These are phyloP conservation scores for Galerucella nymphaeae DNA, from an alignment of 2,888 invertebrate genomes.

Conservation along the genomic window DNA sequence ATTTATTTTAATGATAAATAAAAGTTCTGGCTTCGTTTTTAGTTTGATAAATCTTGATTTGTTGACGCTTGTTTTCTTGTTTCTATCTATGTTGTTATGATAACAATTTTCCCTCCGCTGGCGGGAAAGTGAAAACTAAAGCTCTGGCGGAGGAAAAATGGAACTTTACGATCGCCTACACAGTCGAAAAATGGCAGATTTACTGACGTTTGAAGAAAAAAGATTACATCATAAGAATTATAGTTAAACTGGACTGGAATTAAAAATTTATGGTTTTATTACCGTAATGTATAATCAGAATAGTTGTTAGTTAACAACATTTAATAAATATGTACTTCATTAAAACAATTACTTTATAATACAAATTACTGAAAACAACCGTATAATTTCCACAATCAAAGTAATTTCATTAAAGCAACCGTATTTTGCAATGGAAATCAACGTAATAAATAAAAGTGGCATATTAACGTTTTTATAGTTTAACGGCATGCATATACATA, in stretches of 20 bases:
- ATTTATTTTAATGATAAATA: no score
- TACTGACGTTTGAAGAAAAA: no score
- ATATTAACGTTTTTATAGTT: constrained; percentile 42
- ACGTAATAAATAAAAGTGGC: constrained; percentile 38
- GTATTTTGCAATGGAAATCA: constrained; percentile 30
- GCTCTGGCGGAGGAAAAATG: no score
- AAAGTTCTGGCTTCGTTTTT: no score
- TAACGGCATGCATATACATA: constrained; percentile 38
- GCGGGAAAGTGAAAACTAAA: no score
- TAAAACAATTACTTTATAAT: constrained; percentile 17
- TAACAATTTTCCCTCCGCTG: no score
- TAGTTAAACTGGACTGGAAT: neutral
- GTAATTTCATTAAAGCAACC: constrained; percentile 29
- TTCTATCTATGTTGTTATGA: no score
- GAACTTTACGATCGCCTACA: no score
- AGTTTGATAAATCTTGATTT: no score
- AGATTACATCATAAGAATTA: no score
- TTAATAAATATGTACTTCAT: constrained; percentile 9
- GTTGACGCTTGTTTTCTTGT: no score
- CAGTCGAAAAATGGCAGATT: no score
- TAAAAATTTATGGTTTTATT: neutral
- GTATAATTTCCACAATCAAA: constrained; percentile 22
- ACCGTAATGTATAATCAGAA: neutral
- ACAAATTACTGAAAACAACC: constrained; percentile 24
- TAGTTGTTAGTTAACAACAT: constrained; percentile 2